phyloP scores from a whole-genome alignment of 2,797 vertebrate genomes.

The Gorsachius magnificus region DNA sequence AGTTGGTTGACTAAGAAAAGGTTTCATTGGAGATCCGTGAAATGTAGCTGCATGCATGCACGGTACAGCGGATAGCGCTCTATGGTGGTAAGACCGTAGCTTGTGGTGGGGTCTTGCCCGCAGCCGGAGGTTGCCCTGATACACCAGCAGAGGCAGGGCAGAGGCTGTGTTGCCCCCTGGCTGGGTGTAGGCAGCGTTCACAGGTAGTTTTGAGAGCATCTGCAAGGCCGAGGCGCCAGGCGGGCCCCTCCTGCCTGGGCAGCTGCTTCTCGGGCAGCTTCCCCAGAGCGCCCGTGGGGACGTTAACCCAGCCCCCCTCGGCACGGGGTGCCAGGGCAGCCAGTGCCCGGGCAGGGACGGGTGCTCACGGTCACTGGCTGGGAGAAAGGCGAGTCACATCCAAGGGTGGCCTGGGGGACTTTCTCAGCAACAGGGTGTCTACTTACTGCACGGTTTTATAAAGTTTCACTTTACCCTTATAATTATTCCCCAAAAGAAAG shows the following conservation, averaged over 20 bases:
- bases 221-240: neutral
- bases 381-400: accelerated
- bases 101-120: neutral
- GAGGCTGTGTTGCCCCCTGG: no score
- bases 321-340: neutral
- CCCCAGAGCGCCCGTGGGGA: accelerated
- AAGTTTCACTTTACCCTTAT: neutral
- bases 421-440: neutral
- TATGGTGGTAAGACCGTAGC: accelerated
- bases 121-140: neutral
- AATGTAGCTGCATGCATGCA: no score
- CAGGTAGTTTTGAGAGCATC: neutral
- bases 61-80: neutral
- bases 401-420: neutral
- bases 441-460: neutral
- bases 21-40: neutral
- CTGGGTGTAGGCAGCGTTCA: neutral
- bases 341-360: neutral
- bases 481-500: neutral
- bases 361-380: no score
- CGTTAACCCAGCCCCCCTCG: neutral
- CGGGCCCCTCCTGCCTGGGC: neutral
- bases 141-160: neutral
- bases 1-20: neutral
- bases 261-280: neutral